Base-by-base conservation (phyloP, 2,797 vertebrate genomes). In the Corythornis leucogaster region DNA sequence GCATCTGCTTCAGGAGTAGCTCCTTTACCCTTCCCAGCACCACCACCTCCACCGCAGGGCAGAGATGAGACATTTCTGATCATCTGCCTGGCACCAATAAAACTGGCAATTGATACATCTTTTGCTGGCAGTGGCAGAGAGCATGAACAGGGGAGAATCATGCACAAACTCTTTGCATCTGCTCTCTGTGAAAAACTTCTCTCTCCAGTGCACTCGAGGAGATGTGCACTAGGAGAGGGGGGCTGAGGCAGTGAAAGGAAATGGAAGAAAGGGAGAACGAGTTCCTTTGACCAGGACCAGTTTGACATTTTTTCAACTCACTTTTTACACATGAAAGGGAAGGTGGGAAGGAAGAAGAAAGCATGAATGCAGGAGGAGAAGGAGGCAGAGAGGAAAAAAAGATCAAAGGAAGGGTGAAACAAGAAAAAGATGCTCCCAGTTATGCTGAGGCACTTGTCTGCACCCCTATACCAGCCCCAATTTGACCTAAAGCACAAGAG, bases 241-340 rank as follows among this genome's bases (percentile, higher is more conserved):
- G 50, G 31, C 51, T 16, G 26, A 84, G 43, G 46, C 79, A 92
- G 74, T 86, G 79, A 91, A 85, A 88, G 33, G 35, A 83, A 92
- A 30, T 22, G 42, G 66, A 91, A 94, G 61, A 93, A 89, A 94
- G 22, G 31, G 25, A 89, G 90, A 93, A 71, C 46, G 78, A 90
- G 75, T 80, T 93, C 85, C 69, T 95, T 94, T 93, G 76, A 95
- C 96, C 86, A 94, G 46, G 79, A 87, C 24, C 61, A 89, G 84
- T 69, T 63, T 94, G 88, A 89, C 89, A 38, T 75, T 92, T 95
- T 93, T 84, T 93, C 54, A 67, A 55, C 69, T 94, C 38, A 33
- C 66, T 89, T 94, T 93, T 92, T 75, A 83, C 62, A 95, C 82
- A 92, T 93, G 82, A 96, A 95, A 95, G 73, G 17, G 30, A 75